Evolutionary conservation across 2,888 invertebrate genomes (phyloP), one percentile per base, ranked within the genome.

Genomic region (Macaria liturata): DNA sequence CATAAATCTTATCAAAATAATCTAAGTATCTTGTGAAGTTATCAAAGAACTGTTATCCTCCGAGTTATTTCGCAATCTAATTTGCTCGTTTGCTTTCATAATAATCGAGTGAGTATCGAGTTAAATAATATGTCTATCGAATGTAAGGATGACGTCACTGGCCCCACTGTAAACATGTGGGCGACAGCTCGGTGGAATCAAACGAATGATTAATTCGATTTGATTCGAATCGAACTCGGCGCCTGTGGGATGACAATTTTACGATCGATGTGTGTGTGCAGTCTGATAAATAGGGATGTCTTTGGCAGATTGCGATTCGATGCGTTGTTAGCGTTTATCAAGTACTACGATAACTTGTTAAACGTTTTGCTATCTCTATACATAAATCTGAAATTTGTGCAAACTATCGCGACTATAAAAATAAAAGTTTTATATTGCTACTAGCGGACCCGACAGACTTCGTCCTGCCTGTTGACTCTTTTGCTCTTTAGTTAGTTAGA

Each of bases 181-280:
- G 58, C 46, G 57, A 32, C 50, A 46, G 58, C 42, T 50, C 32
- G 49, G 44, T 49, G 39, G 46, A 40, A 54, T 49, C 46, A 46
- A 54, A 32, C 39, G 42, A 54, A 54, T 59, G 50, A 59, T 54
- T 59, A 50, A 54, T 59, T 54, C 44, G 53, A 58, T 49, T 42
- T 49, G 54, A 50, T 46, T 42, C 42, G 8, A 8, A 42, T 42
- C 42, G 42, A 20, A 46, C 46, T 20, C 46, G 45, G 9, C 50
- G 49, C 46, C 34, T 9, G 40, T 53, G 49, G 46, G 49, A 54
- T 43, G 58, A 32, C 49, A 54, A 54, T 50, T 54, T 30, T 42
- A 42, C 9, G 42, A 46, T 37, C 53, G 34, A 34, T 48, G 46
- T 49, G 32, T 34, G 30, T 48, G 44, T 57, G 44, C 44, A 34